Conservation (phyloP, 2,113 vertebrate species). For the Chaetura pelagica region DNA sequence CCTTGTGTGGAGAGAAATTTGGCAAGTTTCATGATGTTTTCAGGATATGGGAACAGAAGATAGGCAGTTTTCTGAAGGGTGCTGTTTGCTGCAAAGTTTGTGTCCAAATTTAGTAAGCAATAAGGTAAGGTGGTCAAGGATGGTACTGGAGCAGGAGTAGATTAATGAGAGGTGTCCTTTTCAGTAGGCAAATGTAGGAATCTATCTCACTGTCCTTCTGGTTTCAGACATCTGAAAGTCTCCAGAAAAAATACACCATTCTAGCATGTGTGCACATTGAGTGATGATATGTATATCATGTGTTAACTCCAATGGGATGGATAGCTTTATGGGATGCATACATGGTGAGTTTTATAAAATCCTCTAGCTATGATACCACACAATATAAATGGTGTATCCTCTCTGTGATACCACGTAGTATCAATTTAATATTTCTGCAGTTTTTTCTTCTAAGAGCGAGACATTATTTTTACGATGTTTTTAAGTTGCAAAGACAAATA, state of each 20-base stretch:
- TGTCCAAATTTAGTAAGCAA: background rate
- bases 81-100: background rate
- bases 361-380: background rate
- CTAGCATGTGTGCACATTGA: accelerated
- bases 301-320: background rate
- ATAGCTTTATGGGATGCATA: background rate
- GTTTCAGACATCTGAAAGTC: slow-evolving; percentile 22
- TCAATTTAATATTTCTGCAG: background rate
- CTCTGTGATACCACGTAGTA: accelerated
- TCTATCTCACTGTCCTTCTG: background rate
- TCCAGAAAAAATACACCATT: background rate
- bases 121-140: background rate
- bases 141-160: background rate
- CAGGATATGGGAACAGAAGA: background rate
- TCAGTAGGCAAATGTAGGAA: background rate
- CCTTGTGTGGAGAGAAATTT: background rate
- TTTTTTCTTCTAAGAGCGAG: background rate
- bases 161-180: background rate
- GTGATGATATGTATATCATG: background rate
- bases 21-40: background rate
- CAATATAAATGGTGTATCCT: background rate
- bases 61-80: background rate
- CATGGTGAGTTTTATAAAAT: background rate
- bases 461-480: background rate
- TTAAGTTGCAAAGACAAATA: background rate